A percentile compares a stretch with the other conserved stretches of the same genome.
Evolutionary conservation across 2,113 vertebrate species (phyloP).

Genomic region (Microtus ochrogaster): DNA sequence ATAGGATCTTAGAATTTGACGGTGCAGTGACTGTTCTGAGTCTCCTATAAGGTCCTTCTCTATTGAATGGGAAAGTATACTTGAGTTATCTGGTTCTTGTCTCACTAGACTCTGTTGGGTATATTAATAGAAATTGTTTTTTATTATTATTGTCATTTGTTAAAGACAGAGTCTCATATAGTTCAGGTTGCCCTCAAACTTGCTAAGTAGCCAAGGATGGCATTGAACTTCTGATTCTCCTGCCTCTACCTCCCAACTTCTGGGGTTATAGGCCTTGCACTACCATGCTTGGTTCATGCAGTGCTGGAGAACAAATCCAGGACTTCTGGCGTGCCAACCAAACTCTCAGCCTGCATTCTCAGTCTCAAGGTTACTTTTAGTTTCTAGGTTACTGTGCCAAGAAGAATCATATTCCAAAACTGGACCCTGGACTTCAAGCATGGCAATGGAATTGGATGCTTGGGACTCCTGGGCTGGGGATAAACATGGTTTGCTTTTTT

Average conservation of each 20-base stretch:
- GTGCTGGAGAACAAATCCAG: neutral
- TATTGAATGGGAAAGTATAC: neutral
- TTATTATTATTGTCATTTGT: neutral
- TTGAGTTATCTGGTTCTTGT: neutral
- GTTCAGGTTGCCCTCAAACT: neutral
- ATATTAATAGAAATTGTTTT: neutral
- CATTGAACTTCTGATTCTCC: neutral
- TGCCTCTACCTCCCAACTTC: neutral
- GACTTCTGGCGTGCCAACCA: neutral
- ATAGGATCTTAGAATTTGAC: slow-evolving; percentile 3
- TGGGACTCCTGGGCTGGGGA: neutral
- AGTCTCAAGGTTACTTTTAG: neutral
- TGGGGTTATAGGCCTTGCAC: neutral
- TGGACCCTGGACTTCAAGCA: neutral
- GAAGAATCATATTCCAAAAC: neutral
- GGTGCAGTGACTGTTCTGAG: neutral
- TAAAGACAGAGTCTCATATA: neutral
- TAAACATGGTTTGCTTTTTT: neutral
- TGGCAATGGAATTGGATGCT: neutral
- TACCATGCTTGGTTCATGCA: neutral
- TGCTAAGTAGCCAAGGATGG: neutral
- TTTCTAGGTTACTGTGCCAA: neutral
- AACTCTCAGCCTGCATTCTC: neutral
- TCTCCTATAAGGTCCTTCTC: neutral
- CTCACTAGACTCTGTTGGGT: neutral